Base-by-base conservation (phyloP, 37 sponge, comb jelly and placozoan species). In the Bolinopsis microptera region DNA sequence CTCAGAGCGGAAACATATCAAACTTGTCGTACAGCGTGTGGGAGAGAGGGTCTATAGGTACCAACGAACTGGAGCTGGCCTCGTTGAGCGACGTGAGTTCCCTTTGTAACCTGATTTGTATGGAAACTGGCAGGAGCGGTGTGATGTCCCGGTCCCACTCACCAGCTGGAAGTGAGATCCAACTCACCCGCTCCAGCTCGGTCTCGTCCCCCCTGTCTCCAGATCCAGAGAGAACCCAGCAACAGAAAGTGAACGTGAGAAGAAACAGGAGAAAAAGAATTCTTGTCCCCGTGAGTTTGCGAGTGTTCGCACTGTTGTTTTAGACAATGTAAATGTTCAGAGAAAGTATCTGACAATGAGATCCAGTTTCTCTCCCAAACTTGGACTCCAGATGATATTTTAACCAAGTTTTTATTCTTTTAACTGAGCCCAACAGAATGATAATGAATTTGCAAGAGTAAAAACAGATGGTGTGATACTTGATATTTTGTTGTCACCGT, bases 41-140 rank as follows among this genome's bases (percentile, higher is more conserved):
- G 90, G 90, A 86, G 36, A 27, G 80, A 16, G 80, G 80, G 18
- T 77, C 80, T 35, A 35, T 77, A 9, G 90, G 90, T 39, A 41
- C 90, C 0, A 41, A 41, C 41, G 41, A 39, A n/a, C 31, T 72
- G 18, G 75, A 72, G 27, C 90, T 41, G 3, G 90, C 90, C 23
- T 86, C 90, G 48, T 48, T 86, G n/a, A 41, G 61, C 25, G 90
- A 86, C 22, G 90, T 86, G 26, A 86, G 90, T 30, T 86, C 90
- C 28, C 90, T 86, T 30, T 86, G 90, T 25, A 86, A 86, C 61
- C 90, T 86, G 90, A 86, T 86, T 48, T 86, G 90, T 39, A 86
- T 86, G 90, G 90, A 86, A 27, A 86, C 90, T 30, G 90, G 90
- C 21, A 35, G 90, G 90, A 86, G 90, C 39, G 90, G 90, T 22